Conservation (phyloP, 2,888 invertebrate genomes). For the Eudasyphora cyanicolor region DNA sequence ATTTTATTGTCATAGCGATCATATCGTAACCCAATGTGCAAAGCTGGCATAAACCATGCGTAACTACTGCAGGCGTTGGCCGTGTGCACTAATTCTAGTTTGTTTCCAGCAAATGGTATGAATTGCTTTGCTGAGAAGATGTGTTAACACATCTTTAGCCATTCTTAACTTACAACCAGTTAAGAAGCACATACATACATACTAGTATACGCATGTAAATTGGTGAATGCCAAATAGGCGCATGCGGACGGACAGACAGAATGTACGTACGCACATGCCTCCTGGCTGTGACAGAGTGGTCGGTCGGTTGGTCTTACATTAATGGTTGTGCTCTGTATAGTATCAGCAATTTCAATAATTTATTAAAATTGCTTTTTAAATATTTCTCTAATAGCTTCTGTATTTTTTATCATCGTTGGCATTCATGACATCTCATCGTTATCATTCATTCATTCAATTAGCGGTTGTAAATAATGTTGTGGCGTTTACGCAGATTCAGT, state of each 20-base stretch:
- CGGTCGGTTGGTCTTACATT: neutral
- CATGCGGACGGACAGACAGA: neutral
- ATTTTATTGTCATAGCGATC: too few relatives aligned
- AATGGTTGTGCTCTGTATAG: neutral
- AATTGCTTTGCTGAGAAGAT: neutral
- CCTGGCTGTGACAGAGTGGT: conserved; percentile 6
- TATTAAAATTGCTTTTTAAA: conserved; percentile 58
- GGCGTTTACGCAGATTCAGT: neutral
- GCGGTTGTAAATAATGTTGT: conserved; percentile 35
- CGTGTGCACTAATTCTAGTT: conserved; percentile 28
- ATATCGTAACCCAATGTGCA: neutral
- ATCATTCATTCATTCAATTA: conserved; percentile 53
- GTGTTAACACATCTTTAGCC: neutral
- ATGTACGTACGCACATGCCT: neutral
- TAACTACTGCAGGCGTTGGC: neutral
- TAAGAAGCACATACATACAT: too few relatives aligned
- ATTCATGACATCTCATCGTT: conserved; percentile 52
- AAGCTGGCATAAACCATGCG: conserved; percentile 5
- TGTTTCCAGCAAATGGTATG: neutral
- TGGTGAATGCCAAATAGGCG: neutral
- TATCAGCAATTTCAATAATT: conserved; percentile 57
- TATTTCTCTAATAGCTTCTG: conserved; percentile 43
- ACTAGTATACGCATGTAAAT: conserved; percentile 30
- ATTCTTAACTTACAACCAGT: conserved; percentile 28
- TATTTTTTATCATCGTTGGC: conserved; percentile 39